Conservation (phyloP, 1,140 invertebrate species). For the Diachasma alloeum region DNA sequence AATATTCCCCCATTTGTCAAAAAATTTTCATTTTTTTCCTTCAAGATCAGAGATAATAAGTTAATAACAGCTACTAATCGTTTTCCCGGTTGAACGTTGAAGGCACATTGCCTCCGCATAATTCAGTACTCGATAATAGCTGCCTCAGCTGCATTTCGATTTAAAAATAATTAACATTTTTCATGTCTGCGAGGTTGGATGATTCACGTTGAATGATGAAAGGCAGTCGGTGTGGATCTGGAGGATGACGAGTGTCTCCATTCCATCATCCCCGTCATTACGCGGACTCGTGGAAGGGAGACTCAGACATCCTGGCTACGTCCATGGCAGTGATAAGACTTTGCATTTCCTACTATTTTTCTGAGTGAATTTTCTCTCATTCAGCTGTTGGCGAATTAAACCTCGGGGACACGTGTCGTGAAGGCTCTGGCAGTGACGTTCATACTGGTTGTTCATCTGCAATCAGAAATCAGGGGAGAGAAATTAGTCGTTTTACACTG, state of each 20-base stretch:
- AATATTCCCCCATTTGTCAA: not conserved
- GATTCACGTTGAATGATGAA: not conserved
- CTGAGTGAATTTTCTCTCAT: conserved; percentile 20
- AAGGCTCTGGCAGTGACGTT: conserved; percentile 47
- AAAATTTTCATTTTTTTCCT: not conserved
- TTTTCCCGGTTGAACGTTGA: not conserved
- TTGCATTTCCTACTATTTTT: conserved; percentile 23
- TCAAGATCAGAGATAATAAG: conserved; percentile 5
- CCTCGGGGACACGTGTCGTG: not conserved
- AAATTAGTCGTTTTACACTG: not conserved
- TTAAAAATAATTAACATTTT: not conserved
- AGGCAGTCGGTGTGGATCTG: not conserved
- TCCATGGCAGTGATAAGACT: conserved; percentile 45
- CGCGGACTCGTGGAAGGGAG: not conserved
- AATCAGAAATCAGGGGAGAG: conserved; percentile 37
- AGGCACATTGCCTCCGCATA: not conserved
- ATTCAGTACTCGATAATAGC: not conserved
- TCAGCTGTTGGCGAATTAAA: not conserved
- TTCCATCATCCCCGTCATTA: not conserved
- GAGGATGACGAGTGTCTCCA: not conserved
- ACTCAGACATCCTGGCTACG: not conserved
- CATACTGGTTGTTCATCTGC: conserved; percentile 49
- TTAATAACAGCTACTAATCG: conserved; percentile 3
- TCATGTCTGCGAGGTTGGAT: not conserved
- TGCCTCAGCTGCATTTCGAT: not conserved